Evolutionary conservation across 2,113 vertebrate species (phyloP).

Genomic region (Python bivittatus): DNA sequence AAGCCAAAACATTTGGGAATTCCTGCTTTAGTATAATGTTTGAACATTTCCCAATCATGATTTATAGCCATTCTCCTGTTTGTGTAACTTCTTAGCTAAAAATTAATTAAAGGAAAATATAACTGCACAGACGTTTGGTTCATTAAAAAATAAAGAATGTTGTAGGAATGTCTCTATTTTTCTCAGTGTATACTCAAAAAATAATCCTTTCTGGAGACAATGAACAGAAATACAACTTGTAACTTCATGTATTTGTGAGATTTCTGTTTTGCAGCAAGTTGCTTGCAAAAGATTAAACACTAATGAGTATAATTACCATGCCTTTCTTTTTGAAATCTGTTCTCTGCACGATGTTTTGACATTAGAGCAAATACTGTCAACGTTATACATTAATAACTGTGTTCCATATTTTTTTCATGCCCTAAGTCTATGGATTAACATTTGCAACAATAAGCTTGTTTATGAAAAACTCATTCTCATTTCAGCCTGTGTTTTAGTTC

Average conservation of each 20-base stretch:
- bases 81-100: neutral
- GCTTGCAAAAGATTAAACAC: constrained; percentile 41
- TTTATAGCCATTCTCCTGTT: neutral
- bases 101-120: neutral
- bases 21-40: neutral
- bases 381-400: constrained; percentile 29
- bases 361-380: constrained; percentile 41
- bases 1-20: neutral
- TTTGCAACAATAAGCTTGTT: constrained; percentile 20
- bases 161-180: neutral
- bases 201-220: constrained; percentile 25
- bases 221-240: neutral
- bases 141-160: constrained; percentile 1
- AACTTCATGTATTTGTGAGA: constrained; percentile 23
- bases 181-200: constrained; percentile 6
- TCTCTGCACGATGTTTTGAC: constrained; percentile 4
- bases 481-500: neutral
- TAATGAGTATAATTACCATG: constrained; percentile 38
- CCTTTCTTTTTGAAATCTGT: constrained; percentile 32
- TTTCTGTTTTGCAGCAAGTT: constrained; percentile 38
- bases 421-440: constrained; percentile 26
- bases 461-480: constrained; percentile 11
- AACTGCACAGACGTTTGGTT: neutral
- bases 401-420: neutral
- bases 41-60: neutral